phyloP scores from a whole-genome alignment of 2,113 vertebrate species.

The Toxotes chatareus region DNA sequence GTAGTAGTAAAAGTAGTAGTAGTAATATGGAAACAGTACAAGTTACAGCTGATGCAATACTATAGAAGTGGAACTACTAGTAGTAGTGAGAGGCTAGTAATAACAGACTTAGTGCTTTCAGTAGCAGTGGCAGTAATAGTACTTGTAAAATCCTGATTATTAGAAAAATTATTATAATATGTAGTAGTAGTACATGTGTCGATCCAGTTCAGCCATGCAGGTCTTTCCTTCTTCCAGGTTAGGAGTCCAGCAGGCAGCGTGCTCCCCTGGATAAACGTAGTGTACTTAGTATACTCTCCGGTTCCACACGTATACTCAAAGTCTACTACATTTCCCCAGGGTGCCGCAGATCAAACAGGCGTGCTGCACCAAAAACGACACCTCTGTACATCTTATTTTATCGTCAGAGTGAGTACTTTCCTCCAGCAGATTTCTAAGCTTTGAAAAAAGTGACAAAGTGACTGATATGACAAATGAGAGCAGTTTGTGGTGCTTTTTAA shows the following conservation, averaged over 20 bases:
- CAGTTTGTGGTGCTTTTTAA: constrained; percentile 20
- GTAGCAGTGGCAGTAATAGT: background rate
- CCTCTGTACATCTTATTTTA: background rate
- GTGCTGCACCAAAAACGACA: background rate
- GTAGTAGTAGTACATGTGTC: background rate
- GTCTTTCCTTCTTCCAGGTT: background rate
- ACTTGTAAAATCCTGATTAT: no score
- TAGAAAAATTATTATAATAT: no score
- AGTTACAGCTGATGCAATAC: background rate
- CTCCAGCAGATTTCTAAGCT: constrained; percentile 18
- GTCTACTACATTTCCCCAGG: constrained; percentile 86
- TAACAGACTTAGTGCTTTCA: background rate
- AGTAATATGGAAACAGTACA: background rate
- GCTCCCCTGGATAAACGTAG: constrained; percentile 84
- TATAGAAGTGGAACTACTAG: no score
- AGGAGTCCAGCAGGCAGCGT: constrained; percentile 51
- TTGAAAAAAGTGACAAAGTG: background rate
- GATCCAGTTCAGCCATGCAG: background rate
- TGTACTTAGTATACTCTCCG: constrained; percentile 86
- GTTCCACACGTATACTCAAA: constrained; percentile 83
- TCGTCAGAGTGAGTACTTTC: background rate
- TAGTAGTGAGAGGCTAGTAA: no score
- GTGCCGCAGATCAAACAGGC: constrained; percentile 56
- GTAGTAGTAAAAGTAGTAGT: background rate
- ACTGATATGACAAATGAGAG: constrained; percentile 26